Conservation (phyloP, 2,797 vertebrate genomes). For the Pelobates cultripes region DNA sequence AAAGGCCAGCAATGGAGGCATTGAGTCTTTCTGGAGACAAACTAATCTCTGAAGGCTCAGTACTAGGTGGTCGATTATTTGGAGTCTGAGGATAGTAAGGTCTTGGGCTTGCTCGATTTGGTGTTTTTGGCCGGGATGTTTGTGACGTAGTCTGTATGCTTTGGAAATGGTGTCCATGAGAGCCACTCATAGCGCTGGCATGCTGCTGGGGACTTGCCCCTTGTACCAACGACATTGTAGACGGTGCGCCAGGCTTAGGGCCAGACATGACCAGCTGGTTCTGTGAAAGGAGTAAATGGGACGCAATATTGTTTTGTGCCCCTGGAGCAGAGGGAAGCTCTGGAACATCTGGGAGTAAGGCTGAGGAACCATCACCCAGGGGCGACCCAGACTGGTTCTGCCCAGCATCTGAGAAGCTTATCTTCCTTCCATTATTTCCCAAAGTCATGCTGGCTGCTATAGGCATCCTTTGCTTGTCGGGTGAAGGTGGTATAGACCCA, state of each 20-base stretch:
- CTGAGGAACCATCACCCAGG: conserved; percentile 79
- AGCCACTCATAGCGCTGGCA: conserved; percentile 77
- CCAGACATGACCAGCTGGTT: conserved; percentile 85
- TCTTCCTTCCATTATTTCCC: conserved; percentile 82
- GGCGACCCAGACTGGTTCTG: conserved; percentile 84
- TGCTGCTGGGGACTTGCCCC: conserved; percentile 88
- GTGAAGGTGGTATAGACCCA: conserved; percentile 86
- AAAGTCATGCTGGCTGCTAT: conserved; percentile 84
- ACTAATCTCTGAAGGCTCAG: conserved; percentile 97
- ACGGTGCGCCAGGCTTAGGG: conserved; percentile 80
- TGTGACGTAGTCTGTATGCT: conserved; percentile 89
- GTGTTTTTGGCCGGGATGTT: conserved; percentile 95
- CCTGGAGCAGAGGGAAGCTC: conserved; percentile 81
- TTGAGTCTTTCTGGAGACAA: conserved; percentile 97
- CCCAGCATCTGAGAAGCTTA: conserved; percentile 85
- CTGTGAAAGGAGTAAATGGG: conserved; percentile 86
- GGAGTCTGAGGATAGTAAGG: conserved; percentile 96
- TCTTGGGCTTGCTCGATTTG: conserved; percentile 94
- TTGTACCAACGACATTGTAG: conserved; percentile 69
- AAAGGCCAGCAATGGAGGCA: conserved; percentile 96
- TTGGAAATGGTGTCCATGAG: conserved; percentile 88
- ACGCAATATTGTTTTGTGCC: conserved; percentile 78
- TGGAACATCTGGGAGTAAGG: conserved; percentile 76
- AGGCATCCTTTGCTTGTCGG: conserved; percentile 91
- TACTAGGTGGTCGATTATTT: conserved; percentile 96